These are phyloP conservation scores for Andrena fulva DNA, from an alignment of 2,888 invertebrate genomes.

Conservation along the genomic window DNA sequence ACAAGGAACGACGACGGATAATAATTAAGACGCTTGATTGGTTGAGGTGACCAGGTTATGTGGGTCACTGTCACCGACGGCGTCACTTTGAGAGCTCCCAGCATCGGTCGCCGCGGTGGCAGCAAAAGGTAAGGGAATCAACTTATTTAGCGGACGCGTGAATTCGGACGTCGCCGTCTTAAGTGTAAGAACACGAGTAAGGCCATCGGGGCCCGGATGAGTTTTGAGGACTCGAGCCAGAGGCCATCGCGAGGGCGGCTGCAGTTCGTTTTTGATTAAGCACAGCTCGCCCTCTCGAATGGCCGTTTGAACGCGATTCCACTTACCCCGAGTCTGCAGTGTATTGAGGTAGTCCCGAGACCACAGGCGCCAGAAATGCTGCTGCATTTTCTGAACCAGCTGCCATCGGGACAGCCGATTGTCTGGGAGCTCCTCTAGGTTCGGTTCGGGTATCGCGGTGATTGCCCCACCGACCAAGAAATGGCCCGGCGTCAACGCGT, in stretches of 20 bases:
- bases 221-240: background rate
- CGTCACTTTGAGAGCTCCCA: no score
- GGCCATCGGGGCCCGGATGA: background rate
- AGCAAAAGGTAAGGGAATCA: background rate
- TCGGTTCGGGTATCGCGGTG: background rate
- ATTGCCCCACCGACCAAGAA: background rate
- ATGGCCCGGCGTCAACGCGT: background rate
- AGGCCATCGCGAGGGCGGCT: background rate
- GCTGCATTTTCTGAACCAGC: background rate
- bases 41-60: no score
- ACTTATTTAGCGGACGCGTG: background rate
- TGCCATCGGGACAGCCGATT: background rate
- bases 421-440: background rate
- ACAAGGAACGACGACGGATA: no score
- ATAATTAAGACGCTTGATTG: no score
- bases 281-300: background rate
- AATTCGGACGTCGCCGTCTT: background rate
- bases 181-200: background rate
- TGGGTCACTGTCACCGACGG: no score
- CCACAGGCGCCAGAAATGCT: slow-evolving; percentile 1
- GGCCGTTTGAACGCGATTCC: fast-evolving
- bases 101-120: no score
- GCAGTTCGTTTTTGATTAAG: background rate
- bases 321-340: background rate
- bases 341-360: background rate